A percentile compares a stretch with the other conserved stretches of the same genome.
Conservation (phyloP, 2,888 invertebrate genomes). For the Dendrolimus pini region DNA sequence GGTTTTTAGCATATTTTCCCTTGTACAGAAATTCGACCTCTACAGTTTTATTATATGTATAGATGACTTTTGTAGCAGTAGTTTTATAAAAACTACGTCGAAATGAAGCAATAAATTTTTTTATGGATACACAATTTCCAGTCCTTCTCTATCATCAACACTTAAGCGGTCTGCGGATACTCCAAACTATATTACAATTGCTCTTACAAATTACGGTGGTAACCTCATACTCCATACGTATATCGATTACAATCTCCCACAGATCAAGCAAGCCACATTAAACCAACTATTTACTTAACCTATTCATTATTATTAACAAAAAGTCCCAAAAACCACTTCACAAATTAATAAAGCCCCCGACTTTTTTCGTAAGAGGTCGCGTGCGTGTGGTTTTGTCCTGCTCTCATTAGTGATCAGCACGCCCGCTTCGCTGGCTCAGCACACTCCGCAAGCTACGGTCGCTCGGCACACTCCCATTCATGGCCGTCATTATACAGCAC, state of each 20-base stretch:
- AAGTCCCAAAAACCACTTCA: neutral
- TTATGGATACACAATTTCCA: too few species aligned
- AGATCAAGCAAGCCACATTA: neutral
- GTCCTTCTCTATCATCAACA: too few species aligned
- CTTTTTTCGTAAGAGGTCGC: neutral
- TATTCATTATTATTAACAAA: neutral
- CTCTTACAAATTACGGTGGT: too few species aligned
- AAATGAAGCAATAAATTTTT: too few species aligned
- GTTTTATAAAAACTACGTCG: too few species aligned
- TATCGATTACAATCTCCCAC: neutral
- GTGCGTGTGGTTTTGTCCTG: neutral
- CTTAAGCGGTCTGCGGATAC: too few species aligned
- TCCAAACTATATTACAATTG: too few species aligned
- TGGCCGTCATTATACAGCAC: slow-evolving; percentile 39
- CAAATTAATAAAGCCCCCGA: neutral
- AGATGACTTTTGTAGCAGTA: too few species aligned
- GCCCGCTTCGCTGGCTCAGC: neutral
- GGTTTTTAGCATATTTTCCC: too few species aligned
- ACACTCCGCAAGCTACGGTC: slow-evolving; percentile 4
- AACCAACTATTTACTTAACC: neutral
- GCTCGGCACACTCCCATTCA: slow-evolving; percentile 9
- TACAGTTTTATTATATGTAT: too few species aligned
- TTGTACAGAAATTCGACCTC: too few species aligned
- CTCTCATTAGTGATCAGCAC: neutral
- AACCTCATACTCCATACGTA: too few species aligned